These are phyloP conservation scores for Vicugna pacos DNA, from an alignment of 2,113 vertebrate genomes.

Conservation along the genomic window DNA sequence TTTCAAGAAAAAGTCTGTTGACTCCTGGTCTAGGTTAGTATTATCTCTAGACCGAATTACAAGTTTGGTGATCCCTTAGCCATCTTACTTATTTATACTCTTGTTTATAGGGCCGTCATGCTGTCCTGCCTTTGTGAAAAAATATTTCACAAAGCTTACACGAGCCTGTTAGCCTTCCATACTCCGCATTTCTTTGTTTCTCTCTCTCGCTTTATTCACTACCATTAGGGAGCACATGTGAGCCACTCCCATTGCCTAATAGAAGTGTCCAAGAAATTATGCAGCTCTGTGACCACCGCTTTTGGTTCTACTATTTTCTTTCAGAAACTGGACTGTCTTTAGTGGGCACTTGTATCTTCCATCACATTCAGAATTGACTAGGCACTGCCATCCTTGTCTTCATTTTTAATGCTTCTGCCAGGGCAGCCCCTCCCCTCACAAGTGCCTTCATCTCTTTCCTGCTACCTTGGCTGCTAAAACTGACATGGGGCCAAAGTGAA, in stretches of 20 bases:
- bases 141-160: not conserved
- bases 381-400: not conserved
- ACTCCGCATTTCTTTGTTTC: not conserved
- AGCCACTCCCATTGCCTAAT: not conserved
- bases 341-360: not conserved
- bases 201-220: not conserved
- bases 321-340: not conserved
- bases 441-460: not conserved
- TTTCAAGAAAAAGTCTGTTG: not conserved
- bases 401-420: not conserved
- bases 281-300: not conserved
- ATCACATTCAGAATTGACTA: not conserved
- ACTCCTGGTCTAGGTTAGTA: not conserved
- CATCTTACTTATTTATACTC: not conserved
- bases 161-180: fast-evolving
- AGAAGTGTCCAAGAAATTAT: not conserved
- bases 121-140: not conserved
- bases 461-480: not conserved
- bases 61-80: not conserved
- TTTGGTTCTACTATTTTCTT: not conserved
- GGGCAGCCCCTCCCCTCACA: not conserved
- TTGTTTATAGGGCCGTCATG: not conserved
- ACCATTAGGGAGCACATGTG: not conserved
- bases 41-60: not conserved
- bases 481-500: not conserved